phyloP scores from a whole-genome alignment of 1,140 invertebrate species.

The Drosophila quadrilineata region DNA sequence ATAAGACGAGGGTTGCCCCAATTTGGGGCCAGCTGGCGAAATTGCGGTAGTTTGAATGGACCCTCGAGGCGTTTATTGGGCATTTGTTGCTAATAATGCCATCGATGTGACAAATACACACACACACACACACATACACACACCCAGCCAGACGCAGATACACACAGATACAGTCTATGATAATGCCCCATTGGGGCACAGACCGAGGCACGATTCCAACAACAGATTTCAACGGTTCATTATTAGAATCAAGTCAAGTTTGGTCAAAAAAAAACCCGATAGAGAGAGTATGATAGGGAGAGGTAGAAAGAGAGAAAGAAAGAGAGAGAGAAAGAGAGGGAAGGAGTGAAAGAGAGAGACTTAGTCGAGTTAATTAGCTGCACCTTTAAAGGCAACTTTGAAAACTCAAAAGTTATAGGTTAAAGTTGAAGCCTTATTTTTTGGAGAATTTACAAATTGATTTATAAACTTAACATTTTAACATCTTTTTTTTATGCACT shows the following conservation, averaged over 20 bases:
- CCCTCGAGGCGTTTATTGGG: slow-evolving; percentile 40
- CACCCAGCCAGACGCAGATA: slow-evolving; percentile 3
- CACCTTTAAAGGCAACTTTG: too few species aligned
- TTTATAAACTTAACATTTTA: too few species aligned
- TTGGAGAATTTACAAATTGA: too few species aligned
- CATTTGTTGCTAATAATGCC: slow-evolving; percentile 76
- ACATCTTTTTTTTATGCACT: background rate
- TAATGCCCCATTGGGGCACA: slow-evolving; percentile 11
- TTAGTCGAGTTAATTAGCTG: too few species aligned
- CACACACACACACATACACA: background rate
- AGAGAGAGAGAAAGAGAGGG: too few species aligned
- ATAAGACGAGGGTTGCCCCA: slow-evolving; percentile 58
- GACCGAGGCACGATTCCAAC: background rate
- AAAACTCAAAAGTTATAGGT: too few species aligned
- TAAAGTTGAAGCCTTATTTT: too few species aligned
- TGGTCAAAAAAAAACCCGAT: too few species aligned
- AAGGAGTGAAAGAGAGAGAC: too few species aligned
- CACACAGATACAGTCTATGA: slow-evolving; percentile 41
- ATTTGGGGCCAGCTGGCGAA: slow-evolving; percentile 65
- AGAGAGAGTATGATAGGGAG: too few species aligned
- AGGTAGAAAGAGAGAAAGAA: too few species aligned
- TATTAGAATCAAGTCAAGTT: too few species aligned
- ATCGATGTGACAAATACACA: slow-evolving; percentile 61
- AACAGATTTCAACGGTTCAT: background rate
- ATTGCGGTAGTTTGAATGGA: slow-evolving; percentile 41